phyloP scores from a whole-genome alignment of 2,113 vertebrate species.

The Cavia aperea region DNA sequence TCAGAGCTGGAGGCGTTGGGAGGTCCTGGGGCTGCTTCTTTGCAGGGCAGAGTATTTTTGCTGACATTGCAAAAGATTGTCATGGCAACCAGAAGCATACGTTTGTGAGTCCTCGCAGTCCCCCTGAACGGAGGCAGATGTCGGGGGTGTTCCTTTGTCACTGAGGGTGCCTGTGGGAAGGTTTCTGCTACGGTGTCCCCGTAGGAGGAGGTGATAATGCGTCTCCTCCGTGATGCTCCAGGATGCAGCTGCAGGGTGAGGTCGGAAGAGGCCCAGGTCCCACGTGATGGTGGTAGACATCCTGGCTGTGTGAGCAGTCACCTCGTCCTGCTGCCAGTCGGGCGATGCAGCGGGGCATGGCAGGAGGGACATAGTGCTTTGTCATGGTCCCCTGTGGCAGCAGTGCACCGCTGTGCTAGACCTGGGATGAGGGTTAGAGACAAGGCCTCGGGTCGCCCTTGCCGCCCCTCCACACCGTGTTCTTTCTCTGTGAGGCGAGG shows the following conservation, averaged over 20 bases:
- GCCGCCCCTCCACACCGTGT: not conserved
- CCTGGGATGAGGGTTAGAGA: not conserved
- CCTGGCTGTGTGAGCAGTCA: not conserved
- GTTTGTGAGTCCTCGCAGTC: conserved; percentile 62
- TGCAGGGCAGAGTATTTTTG: conserved; percentile 55
- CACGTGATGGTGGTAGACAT: accelerated
- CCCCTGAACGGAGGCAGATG: conserved; percentile 42
- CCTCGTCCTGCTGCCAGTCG: not conserved
- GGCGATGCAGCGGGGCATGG: too few relatives aligned
- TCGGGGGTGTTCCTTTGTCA: conserved; percentile 48
- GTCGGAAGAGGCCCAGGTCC: not conserved
- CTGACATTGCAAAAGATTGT: conserved; percentile 68
- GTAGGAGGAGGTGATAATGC: conserved; percentile 56
- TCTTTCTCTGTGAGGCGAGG: not conserved
- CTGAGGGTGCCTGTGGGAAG: conserved; percentile 13
- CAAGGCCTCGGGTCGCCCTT: not conserved
- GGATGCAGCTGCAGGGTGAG: not conserved
- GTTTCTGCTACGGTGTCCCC: conserved; percentile 57
- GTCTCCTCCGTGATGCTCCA: not conserved
- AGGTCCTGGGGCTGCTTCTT: not conserved
- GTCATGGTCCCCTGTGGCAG: not conserved
- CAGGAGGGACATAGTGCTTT: not conserved
- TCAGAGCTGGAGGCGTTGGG: not conserved
- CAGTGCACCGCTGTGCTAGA: not conserved
- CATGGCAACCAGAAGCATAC: conserved; percentile 70